Percentiles rank a stretch among this genome's conserved stretches.
These are phyloP conservation scores for Cotesia typhae DNA, from an alignment of 1,140 invertebrate species.

Conservation along the genomic window DNA sequence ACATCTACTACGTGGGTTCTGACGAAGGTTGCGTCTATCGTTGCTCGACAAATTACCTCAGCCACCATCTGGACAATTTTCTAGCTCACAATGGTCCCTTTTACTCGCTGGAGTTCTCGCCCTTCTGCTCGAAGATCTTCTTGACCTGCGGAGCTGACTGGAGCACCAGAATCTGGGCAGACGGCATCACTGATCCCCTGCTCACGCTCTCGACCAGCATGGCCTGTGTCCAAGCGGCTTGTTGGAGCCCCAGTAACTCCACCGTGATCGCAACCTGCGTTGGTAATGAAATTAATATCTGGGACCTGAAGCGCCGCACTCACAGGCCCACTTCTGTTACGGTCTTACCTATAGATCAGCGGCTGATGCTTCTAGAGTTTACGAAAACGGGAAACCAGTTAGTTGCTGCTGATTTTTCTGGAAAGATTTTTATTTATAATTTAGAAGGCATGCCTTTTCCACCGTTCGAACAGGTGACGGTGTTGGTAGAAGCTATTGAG, in stretches of 20 bases:
- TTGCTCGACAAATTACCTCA: constrained; percentile 74
- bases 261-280: constrained; percentile 82
- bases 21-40: constrained; percentile 84
- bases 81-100: constrained; percentile 83
- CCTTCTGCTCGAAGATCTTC: constrained; percentile 78
- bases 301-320: constrained; percentile 76
- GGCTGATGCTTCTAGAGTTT: constrained; percentile 68
- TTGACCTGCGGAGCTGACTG: constrained; percentile 87
- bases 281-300: constrained; percentile 75
- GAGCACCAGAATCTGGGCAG: constrained; percentile 79
- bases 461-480: constrained; percentile 70
- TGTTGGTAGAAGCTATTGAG: constrained; percentile 70
- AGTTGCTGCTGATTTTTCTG: constrained; percentile 72
- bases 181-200: constrained; percentile 72
- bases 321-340: constrained; percentile 72
- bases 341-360: constrained; percentile 56
- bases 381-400: constrained; percentile 73
- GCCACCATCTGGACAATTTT: constrained; percentile 76
- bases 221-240: constrained; percentile 72
- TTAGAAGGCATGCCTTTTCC: constrained; percentile 75
- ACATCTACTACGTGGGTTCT: constrained; percentile 82
- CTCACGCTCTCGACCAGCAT: constrained; percentile 69
- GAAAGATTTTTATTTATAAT: constrained; percentile 72
- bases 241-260: constrained; percentile 83
- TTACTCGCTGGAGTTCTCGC: constrained; percentile 80